Evolutionary conservation across 2,888 invertebrate genomes (phyloP), one percentile per base, ranked within the genome.

Genomic region (Cheilosia scutellata): DNA sequence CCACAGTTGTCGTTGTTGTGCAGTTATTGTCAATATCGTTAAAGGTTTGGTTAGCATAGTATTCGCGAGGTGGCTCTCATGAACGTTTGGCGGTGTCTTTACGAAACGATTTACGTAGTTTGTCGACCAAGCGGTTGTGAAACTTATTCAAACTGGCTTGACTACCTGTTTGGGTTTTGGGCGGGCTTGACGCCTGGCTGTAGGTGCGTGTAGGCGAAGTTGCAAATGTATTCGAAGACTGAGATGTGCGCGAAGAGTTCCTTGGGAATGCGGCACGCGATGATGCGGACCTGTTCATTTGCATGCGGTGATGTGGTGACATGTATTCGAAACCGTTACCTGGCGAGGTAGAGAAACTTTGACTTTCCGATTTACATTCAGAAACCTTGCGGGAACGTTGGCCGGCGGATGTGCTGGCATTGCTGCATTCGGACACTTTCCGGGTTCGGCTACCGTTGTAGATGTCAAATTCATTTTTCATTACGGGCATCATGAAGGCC

Each of bases 401-500:
- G 11, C 87, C 87, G 6, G 79, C 71, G 27, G 82, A 77, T 3
- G 87, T 82, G 20, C 89, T 89, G 42, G 88, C 88, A 75, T 89
- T 92, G 4, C 96, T 95, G 89, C 95, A 95, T 93, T 97, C 97
- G 7, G 96, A 96, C 53, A 95, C 94, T 88, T 96, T 94, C 88
- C 97, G 94, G 74, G 95, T 94, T 63, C 97, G 95, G 92, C 90
- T 89, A 88, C 96, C 95, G 93, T 97, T 96, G 94, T 97, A 97
- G 91, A 97, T 97, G 92, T 97, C 96, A 95, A 96, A 97, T 93
- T 97, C 97, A 94, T 97, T 97, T 94, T 97, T 97, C 93, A 97
- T 95, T 88, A 97, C 97, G 79, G 97, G 97, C 96, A 97, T 97
- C 97, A 97, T 97, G 93, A 97, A 97, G 94, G 97, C 97, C 97